phyloP scores from a whole-genome alignment of 2,888 invertebrate genomes.

The Melolontha melolontha region DNA sequence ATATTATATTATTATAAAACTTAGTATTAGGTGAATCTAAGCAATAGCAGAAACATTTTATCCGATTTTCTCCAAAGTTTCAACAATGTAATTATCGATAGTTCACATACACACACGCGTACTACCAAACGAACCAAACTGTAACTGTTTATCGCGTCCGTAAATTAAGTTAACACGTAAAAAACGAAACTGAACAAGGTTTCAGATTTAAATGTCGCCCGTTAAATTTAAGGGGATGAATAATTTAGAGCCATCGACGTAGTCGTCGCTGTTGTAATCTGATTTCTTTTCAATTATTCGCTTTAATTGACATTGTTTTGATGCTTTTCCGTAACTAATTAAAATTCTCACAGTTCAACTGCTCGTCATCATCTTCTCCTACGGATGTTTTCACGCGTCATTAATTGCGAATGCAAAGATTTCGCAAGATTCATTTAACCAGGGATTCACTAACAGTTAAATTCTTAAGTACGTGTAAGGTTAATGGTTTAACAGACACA shows the following conservation, averaged over 20 bases:
- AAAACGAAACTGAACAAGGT: constrained; percentile 10
- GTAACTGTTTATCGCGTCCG: not conserved
- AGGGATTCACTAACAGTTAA: too few species aligned
- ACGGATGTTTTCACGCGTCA: too few species aligned
- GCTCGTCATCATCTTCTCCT: not conserved
- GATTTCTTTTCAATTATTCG: constrained; percentile 34
- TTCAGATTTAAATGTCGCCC: not conserved
- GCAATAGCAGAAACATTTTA: too few species aligned
- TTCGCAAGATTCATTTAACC: too few species aligned
- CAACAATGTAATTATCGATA: too few species aligned
- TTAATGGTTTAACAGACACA: too few species aligned
- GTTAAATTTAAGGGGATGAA: constrained; percentile 25
- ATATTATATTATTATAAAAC: too few species aligned
- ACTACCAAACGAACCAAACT: constrained; percentile 13
- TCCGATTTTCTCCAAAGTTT: too few species aligned
- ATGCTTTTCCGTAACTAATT: constrained; percentile 17
- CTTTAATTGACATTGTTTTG: constrained; percentile 38
- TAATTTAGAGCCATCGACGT: constrained; percentile 19
- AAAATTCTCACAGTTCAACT: constrained; percentile 16
- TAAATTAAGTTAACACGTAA: constrained; percentile 28
- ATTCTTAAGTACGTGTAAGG: too few species aligned
- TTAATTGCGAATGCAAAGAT: too few species aligned
- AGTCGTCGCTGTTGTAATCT: constrained; percentile 7
- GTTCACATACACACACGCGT: too few species aligned
- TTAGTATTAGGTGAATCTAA: too few species aligned